A percentile compares a stretch with the other conserved stretches of the same genome.
Evolutionary conservation across 1,140 invertebrate genomes (phyloP).

Genomic region (Sminthurides bifidus): DNA sequence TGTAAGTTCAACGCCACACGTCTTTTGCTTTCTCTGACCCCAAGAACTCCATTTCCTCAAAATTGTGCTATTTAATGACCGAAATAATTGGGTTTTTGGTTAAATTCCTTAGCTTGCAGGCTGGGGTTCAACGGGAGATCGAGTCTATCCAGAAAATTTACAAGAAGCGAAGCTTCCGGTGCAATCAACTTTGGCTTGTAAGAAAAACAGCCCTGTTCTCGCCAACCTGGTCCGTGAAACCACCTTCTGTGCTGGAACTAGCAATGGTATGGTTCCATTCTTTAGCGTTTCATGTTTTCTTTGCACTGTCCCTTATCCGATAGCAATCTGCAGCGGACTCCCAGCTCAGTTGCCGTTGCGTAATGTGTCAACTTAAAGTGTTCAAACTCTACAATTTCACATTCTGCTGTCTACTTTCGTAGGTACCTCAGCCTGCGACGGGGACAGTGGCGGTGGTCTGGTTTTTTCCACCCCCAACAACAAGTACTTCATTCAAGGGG

Average conservation of each 20-base stretch:
- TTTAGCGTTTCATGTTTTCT: background rate
- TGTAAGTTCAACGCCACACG: background rate
- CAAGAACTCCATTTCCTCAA: background rate
- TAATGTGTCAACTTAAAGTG: background rate
- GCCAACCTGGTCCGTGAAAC: slow-evolving; percentile 3
- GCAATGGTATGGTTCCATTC: no score
- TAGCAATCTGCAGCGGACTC: background rate
- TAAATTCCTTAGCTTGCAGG: slow-evolving; percentile 14
- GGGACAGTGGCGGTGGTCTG: slow-evolving; percentile 20
- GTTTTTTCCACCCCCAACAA: slow-evolving; percentile 7
- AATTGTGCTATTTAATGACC: background rate
- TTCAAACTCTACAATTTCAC: background rate
- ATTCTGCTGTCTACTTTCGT: background rate
- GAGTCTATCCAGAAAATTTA: slow-evolving; percentile 17
- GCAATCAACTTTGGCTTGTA: slow-evolving; percentile 5
- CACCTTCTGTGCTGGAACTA: slow-evolving; percentile 22
- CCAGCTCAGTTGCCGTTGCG: background rate
- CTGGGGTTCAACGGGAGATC: slow-evolving; percentile 19
- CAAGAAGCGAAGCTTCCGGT: slow-evolving; percentile 16
- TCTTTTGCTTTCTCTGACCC: background rate
- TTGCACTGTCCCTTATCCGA: background rate
- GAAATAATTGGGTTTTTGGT: background rate
- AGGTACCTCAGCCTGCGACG: slow-evolving; percentile 25
- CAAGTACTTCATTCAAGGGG: slow-evolving; percentile 12
- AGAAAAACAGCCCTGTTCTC: slow-evolving; percentile 11